Evolutionary conservation across 2,797 vertebrate species (phyloP).

Genomic region (Peromyscus attwateri): DNA sequence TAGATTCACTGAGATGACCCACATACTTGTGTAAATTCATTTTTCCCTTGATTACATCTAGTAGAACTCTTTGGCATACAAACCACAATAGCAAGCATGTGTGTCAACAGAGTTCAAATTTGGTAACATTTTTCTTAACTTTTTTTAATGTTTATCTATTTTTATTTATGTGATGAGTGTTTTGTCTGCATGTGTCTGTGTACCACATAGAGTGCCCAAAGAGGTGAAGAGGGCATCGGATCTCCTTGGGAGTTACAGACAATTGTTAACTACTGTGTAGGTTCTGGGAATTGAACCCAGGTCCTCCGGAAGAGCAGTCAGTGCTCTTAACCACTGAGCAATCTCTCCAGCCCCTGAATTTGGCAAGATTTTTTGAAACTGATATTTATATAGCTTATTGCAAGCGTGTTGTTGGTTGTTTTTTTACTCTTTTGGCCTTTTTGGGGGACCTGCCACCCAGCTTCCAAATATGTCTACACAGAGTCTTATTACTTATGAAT

Average conservation of each 20-base stretch:
- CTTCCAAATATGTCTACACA: no score
- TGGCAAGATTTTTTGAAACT: not conserved
- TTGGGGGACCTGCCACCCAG: no score
- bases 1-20: not conserved
- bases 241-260: not conserved
- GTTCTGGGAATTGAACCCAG: not conserved
- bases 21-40: not conserved
- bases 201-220: not conserved
- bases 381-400: constrained; percentile 25
- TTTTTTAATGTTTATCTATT: not conserved
- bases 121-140: not conserved
- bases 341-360: not conserved
- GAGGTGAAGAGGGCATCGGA: not conserved
- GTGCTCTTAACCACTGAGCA: not conserved
- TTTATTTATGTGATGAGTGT: not conserved
- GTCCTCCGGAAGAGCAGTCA: not conserved
- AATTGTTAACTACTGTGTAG: not conserved
- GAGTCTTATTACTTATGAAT: no score
- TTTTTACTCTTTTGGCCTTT: no score
- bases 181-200: not conserved
- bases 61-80: constrained; percentile 6
- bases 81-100: constrained; percentile 24
- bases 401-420: not conserved
- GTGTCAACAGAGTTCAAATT: not conserved
- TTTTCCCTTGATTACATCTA: constrained; percentile 50